phyloP scores from a whole-genome alignment of 1,140 invertebrate species.

The Panagrolaimus sp. region DNA sequence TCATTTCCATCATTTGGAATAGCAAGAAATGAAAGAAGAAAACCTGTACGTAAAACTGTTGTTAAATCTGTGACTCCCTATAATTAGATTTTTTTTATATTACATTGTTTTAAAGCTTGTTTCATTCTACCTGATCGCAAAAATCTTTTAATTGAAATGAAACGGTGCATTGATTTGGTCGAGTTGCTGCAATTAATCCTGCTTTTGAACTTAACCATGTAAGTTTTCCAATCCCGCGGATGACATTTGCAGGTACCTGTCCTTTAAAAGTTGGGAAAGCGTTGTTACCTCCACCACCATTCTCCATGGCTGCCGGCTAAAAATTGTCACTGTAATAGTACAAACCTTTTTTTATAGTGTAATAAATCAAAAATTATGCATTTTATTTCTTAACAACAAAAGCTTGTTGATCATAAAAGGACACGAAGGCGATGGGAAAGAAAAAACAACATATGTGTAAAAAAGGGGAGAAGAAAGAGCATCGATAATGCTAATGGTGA shows the following conservation, averaged over 20 bases:
- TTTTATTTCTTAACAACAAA: too few species aligned
- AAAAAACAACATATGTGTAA: too few species aligned
- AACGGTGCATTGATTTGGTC: conserved; percentile 38
- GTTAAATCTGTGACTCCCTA: conserved; percentile 55
- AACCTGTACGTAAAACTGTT: conserved; percentile 50
- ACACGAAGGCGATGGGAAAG: too few species aligned
- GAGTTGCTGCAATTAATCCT: conserved; percentile 39
- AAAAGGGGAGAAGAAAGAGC: too few species aligned
- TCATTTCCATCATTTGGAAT: conserved; percentile 45
- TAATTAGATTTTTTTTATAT: conserved; percentile 16
- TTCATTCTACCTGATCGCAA: conserved; percentile 46
- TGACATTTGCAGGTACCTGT: conserved; percentile 24
- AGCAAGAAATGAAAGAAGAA: conserved; percentile 50
- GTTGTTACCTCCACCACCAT: conserved; percentile 4
- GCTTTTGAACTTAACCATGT: conserved; percentile 47
- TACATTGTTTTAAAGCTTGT: conserved; percentile 16
- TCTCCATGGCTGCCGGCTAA: conserved; percentile 13
- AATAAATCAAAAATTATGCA: too few species aligned
- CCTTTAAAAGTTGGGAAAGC: not conserved
- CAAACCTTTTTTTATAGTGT: too few species aligned
- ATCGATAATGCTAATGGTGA: too few species aligned
- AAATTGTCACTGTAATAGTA: not conserved
- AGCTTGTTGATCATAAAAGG: too few species aligned
- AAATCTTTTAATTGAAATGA: conserved; percentile 57
- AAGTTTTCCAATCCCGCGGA: conserved; percentile 35